Evolutionary conservation across 2,888 invertebrate genomes (phyloP), one percentile per base, ranked within the genome.

Genomic region (Erebia palarica): DNA sequence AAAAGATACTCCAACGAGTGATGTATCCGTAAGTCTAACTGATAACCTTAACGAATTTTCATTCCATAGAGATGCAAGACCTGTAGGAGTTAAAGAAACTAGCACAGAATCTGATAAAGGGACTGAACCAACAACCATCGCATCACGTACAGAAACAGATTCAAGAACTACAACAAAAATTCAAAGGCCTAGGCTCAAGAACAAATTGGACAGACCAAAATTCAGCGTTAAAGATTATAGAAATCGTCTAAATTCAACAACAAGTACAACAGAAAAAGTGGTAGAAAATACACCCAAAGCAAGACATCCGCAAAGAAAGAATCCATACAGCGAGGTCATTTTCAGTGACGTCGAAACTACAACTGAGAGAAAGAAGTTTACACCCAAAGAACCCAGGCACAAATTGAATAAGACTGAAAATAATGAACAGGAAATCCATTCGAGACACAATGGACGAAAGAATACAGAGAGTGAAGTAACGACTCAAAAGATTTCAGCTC

Each of bases 171-270:
- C 82, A 16, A 81, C 81, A 4, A 88, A 86, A 80, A 75, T 84
- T 63, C 86, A 84, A 71, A 83, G 91, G 67, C 90, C 89, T 11
- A 88, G 88, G 82, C 82, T 84, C 51, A 94, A 91, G 73, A 94
- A 90, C 78, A 95, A 95, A 83, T 95, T 92, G 74, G 95, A 95
- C 65, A 90, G 96, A 67, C 96, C 96, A 1, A 91, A 95, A 75
- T 96, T 96, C 83, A 97, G 96, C 81, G 95, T 96, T 4, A 96
- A 96, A 85, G 96, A 96, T 76, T 96, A 96, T 82, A 95, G 95
- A 80, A 96, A 94, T 77, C 91, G 96, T 73, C 84, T 96, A 65
- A 95, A 94, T 78, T 94, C 94, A 0, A 94, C 95, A 0, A 94
- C 94, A 9, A 89, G 88, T 65, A 89, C 91, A 27, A 90, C 92